Conservation (phyloP, 2,113 vertebrate species). For the Petromus typicus region DNA sequence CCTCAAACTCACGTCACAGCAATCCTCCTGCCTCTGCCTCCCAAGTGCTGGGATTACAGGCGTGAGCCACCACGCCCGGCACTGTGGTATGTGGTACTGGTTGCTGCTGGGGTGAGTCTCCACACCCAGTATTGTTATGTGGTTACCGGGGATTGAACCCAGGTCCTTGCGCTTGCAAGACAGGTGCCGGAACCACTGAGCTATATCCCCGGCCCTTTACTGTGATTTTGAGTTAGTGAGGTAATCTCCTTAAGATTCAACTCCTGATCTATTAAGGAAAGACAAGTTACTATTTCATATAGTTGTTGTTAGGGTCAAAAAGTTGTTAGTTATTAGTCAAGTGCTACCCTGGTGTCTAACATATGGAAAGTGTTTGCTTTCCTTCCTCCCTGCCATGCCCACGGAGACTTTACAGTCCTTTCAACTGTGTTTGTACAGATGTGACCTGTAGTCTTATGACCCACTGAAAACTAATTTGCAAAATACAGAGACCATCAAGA, state of each 20-base stretch:
- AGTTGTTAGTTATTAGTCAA: neutral
- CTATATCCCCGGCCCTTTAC: too few relatives aligned
- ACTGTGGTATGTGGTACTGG: too few relatives aligned
- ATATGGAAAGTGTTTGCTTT: neutral
- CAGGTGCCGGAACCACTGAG: too few relatives aligned
- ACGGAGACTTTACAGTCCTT: neutral
- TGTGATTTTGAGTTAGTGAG: neutral
- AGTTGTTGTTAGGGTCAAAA: neutral
- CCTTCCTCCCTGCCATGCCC: neutral
- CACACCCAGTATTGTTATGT: too few relatives aligned
- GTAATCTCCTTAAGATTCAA: neutral
- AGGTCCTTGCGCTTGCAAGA: too few relatives aligned
- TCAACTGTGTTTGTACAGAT: neutral
- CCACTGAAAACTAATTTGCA: neutral
- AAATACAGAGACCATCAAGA: neutral
- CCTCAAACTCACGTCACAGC: too few relatives aligned
- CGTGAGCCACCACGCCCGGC: too few relatives aligned
- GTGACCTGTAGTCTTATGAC: neutral
- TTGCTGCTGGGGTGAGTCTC: too few relatives aligned
- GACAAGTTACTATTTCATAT: neutral
- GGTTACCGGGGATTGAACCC: too few relatives aligned
- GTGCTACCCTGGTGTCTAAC: neutral
- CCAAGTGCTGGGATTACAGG: too few relatives aligned
- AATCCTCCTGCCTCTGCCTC: too few relatives aligned
- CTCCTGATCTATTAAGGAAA: constrained; percentile 12